These are phyloP conservation scores for Caenorhabditis inopinata DNA, from an alignment of 1,140 invertebrate species.

Conservation along the genomic window DNA sequence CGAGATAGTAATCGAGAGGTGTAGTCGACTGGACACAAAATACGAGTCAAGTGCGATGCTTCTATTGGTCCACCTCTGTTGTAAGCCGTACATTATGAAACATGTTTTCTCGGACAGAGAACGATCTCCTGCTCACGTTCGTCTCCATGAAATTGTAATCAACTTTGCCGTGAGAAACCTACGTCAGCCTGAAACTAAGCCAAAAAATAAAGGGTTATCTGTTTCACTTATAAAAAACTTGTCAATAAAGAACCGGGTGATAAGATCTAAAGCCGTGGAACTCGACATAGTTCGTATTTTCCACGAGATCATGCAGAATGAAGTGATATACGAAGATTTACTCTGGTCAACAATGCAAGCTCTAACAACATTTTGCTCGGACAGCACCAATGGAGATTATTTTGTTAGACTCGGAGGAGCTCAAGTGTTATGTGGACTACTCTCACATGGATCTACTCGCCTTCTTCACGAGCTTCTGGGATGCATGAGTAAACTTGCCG, in stretches of 20 bases:
- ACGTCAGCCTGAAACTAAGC: neutral
- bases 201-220: neutral
- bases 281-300: neutral
- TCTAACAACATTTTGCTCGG: neutral
- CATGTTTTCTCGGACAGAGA: neutral
- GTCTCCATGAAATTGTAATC: neutral
- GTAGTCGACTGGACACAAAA: neutral
- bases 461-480: neutral
- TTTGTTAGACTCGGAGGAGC: neutral
- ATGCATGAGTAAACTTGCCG: neutral
- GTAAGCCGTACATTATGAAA: neutral
- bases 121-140: neutral
- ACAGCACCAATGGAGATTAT: neutral
- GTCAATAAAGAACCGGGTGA: neutral
- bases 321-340: neutral
- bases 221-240: slow-evolving; percentile 3
- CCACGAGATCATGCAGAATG: neutral
- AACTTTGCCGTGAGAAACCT: neutral
- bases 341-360: slow-evolving; percentile 8
- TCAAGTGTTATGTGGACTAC: neutral
- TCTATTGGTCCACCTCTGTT: neutral
- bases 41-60: neutral
- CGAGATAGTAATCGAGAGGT: neutral
- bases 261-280: neutral
- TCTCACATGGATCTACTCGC: neutral